A percentile compares a stretch with the other conserved stretches of the same genome.
Conservation (phyloP, 2,797 vertebrate genomes). For the Morus bassanus region DNA sequence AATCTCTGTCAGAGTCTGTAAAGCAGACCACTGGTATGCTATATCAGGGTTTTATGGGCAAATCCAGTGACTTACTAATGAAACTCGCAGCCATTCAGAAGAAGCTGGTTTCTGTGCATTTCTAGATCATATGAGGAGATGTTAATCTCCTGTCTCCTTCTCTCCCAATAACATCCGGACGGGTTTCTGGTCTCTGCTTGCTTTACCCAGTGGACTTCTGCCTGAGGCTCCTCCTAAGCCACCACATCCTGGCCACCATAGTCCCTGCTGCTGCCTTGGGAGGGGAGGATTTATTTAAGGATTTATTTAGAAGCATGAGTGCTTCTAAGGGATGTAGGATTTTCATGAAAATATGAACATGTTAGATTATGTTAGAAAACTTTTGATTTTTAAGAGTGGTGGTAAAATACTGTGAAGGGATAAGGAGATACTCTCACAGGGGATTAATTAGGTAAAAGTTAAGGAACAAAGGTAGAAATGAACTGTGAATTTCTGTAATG, state of each 20-base stretch:
- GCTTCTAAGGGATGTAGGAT: background rate
- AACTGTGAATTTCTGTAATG: background rate
- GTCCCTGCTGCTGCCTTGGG: background rate
- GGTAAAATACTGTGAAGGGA: background rate
- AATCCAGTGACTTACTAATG: background rate
- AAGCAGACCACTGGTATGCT: background rate
- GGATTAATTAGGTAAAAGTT: background rate
- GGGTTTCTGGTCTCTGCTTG: background rate
- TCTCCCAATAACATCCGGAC: background rate
- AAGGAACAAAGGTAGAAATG: background rate
- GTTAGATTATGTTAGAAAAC: background rate
- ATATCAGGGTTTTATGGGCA: background rate
- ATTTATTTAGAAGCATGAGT: background rate
- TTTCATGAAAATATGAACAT: background rate
- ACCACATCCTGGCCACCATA: background rate
- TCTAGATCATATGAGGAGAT: background rate
- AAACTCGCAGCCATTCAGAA: background rate
- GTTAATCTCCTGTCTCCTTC: background rate
- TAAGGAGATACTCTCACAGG: background rate
- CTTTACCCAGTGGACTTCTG: background rate
- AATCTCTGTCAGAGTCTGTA: background rate
- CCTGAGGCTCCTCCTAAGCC: background rate
- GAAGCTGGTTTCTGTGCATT: background rate
- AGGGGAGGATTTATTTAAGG: background rate
- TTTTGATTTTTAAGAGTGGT: background rate